phyloP scores from a whole-genome alignment of 2,113 vertebrate species.

The Aldabrachelys gigantea region DNA sequence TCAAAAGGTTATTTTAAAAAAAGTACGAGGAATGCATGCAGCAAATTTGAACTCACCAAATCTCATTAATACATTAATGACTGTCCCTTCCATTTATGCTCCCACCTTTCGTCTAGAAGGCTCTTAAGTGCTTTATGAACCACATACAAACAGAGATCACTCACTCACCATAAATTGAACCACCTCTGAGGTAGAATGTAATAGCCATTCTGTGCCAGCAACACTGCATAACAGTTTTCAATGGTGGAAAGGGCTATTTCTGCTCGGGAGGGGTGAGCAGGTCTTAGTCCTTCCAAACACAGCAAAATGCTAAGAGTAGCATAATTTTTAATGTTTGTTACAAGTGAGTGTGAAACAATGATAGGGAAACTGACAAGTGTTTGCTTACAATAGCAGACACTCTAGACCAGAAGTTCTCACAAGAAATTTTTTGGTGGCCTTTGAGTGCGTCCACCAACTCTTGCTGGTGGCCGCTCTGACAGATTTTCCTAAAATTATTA shows the following conservation, averaged over 20 bases:
- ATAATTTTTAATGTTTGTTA: slow-evolving; percentile 38
- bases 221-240: slow-evolving; percentile 8
- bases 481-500: too few species aligned
- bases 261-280: slow-evolving; percentile 4
- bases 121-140: not conserved
- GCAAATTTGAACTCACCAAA: not conserved
- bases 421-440: too few species aligned
- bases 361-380: slow-evolving; percentile 41
- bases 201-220: not conserved
- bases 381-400: slow-evolving; percentile 34
- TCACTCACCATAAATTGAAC: not conserved
- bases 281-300: not conserved
- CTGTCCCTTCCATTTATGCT: not conserved
- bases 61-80: not conserved
- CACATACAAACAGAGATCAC: not conserved
- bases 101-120: not conserved
- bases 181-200: not conserved
- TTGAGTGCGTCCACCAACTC: too few species aligned
- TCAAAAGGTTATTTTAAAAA: not conserved
- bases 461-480: too few species aligned
- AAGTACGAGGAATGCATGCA: not conserved
- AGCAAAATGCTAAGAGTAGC: slow-evolving; percentile 28
- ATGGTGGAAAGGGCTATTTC: not conserved
- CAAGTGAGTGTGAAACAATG: not conserved
- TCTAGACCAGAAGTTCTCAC: not conserved